Conservation (phyloP, 2,888 invertebrate species). For the Trachelus tabidus region DNA sequence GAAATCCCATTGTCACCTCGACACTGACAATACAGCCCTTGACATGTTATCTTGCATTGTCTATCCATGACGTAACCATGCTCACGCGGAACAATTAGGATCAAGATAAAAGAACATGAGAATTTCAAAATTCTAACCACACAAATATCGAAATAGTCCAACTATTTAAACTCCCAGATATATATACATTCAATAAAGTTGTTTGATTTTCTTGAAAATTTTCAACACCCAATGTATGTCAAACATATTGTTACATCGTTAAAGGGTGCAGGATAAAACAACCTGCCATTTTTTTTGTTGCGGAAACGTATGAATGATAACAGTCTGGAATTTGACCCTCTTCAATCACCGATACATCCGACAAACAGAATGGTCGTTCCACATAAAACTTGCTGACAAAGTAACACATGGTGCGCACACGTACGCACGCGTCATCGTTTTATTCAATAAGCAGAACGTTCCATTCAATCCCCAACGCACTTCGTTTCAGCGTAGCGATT, state of each 20-base stretch:
- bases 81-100: not conserved
- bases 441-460: not conserved
- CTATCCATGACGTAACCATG: not conserved
- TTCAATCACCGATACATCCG: not conserved
- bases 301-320: not conserved
- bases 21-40: slow-evolving; percentile 14
- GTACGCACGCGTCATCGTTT: not conserved
- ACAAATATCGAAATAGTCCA: not conserved
- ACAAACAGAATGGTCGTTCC: not conserved
- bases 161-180: not conserved
- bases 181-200: not conserved
- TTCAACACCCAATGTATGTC: not conserved
- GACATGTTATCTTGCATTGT: slow-evolving; percentile 8
- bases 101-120: not conserved
- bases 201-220: not conserved
- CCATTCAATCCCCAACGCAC: not conserved
- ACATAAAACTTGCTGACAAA: not conserved
- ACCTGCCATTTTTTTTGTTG: not conserved
- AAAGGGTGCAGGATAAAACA: not conserved
- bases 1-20: slow-evolving; percentile 30
- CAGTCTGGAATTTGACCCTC: not conserved
- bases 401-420: not conserved
- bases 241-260: not conserved
- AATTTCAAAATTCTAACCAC: not conserved
- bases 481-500: not conserved